A percentile compares a stretch with the other conserved stretches of the same genome.
Conservation (phyloP, 2,888 invertebrate species). For the Unio pictorum region DNA sequence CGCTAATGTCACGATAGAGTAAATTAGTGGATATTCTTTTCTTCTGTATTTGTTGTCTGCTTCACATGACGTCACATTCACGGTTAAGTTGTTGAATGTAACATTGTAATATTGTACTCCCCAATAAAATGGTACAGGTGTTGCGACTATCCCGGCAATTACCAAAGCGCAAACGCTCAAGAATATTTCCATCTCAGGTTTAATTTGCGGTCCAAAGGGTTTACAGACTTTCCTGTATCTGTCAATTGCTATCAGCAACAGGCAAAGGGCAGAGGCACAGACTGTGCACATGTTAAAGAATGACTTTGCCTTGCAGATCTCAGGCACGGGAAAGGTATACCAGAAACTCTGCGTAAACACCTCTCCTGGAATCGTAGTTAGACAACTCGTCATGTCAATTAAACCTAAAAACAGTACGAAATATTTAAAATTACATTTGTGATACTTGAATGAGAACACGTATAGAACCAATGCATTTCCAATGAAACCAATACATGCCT, state of each 20-base stretch:
- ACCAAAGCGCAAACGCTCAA: background rate
- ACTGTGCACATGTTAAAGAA: constrained; percentile 7
- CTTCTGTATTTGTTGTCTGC: constrained; percentile 8
- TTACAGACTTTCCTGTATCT: constrained; percentile 44
- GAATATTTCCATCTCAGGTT: background rate
- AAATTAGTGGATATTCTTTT: constrained; percentile 1
- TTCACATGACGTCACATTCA: constrained; percentile 14
- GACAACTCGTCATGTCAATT: constrained; percentile 10
- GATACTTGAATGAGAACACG: constrained; percentile 24
- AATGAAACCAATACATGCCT: constrained; percentile 22
- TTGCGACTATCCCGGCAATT: constrained; percentile 5
- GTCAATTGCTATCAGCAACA: constrained; percentile 42
- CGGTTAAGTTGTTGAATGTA: background rate
- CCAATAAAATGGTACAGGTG: constrained; percentile 8
- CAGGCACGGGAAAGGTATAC: constrained; percentile 1
- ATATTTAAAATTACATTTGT: constrained; percentile 26
- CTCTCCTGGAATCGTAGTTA: constrained; percentile 3
- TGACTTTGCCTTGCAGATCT: constrained; percentile 1
- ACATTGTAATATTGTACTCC: background rate
- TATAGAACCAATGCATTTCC: constrained; percentile 26
- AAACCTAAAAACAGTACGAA: constrained; percentile 28
- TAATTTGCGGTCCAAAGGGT: constrained; percentile 21
- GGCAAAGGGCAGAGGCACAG: constrained; percentile 24
- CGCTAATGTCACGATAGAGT: background rate
- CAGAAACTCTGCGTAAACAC: constrained; percentile 3